phyloP scores from a whole-genome alignment of 2,888 invertebrate genomes.

The Anarsia innoxiella region DNA sequence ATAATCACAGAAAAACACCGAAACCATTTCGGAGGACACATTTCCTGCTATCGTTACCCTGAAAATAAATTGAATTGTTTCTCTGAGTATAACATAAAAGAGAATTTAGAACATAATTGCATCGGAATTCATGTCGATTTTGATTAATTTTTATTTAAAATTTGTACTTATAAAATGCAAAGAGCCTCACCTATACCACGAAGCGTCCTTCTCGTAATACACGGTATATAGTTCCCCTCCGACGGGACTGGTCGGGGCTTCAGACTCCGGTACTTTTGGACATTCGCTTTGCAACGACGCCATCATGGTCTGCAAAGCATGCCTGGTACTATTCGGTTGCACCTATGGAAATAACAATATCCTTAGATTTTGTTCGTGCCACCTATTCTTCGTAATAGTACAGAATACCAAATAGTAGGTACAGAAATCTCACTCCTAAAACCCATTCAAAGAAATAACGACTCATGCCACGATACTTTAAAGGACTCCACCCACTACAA shows the following conservation, averaged over 20 bases:
- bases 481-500: too few species aligned
- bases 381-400: too few species aligned
- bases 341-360: too few species aligned
- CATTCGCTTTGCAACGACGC: constrained; percentile 78
- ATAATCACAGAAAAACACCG: constrained; percentile 77
- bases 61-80: constrained; percentile 4
- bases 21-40: constrained; percentile 65
- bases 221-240: constrained; percentile 82
- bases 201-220: constrained; percentile 76
- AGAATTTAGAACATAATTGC: too few species aligned
- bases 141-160: not conserved
- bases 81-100: not conserved
- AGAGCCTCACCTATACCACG: constrained; percentile 88
- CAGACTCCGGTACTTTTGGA: constrained; percentile 61
- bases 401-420: too few species aligned
- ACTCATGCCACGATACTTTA: too few species aligned
- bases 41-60: constrained; percentile 69
- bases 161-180: not conserved
- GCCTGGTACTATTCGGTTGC: constrained; percentile 55
- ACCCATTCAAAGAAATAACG: too few species aligned
- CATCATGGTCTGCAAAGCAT: constrained; percentile 78
- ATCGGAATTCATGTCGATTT: too few species aligned
- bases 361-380: too few species aligned
- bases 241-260: constrained; percentile 53
- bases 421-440: too few species aligned